These are phyloP conservation scores for Luffia ferchaultella DNA, from an alignment of 2,888 invertebrate genomes.

Conservation along the genomic window DNA sequence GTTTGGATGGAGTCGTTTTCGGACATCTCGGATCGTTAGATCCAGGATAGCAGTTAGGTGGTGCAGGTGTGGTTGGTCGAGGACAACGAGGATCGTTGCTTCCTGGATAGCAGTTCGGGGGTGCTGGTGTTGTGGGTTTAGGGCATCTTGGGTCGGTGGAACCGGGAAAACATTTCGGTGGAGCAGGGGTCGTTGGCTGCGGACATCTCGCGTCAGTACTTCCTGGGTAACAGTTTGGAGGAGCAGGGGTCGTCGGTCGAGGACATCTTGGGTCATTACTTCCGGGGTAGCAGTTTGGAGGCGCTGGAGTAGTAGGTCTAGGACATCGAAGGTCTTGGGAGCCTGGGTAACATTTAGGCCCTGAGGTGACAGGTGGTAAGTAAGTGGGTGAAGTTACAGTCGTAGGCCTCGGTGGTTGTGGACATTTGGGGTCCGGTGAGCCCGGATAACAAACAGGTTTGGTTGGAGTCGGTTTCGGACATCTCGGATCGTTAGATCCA, in stretches of 20 bases:
- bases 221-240: conserved; percentile 23
- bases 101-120: conserved; percentile 22
- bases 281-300: conserved; percentile 21
- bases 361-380: conserved; percentile 21
- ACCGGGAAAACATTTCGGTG: conserved; percentile 20
- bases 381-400: conserved; percentile 24
- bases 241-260: conserved; percentile 14
- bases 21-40: conserved; percentile 23
- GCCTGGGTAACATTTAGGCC: conserved; percentile 24
- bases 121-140: conserved; percentile 14
- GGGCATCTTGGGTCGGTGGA: conserved; percentile 19
- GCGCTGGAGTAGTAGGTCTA: conserved; percentile 23
- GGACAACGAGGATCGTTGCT: conserved; percentile 21
- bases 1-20: conserved; percentile 35
- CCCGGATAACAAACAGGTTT: conserved; percentile 26
- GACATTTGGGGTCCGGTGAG: conserved; percentile 34
- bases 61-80: conserved; percentile 17
- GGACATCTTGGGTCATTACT: conserved; percentile 15
- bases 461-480: conserved; percentile 23
- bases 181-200: conserved; percentile 18
- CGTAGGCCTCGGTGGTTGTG: conserved; percentile 25
- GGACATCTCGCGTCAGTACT: conserved; percentile 22
- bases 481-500: conserved; percentile 14
- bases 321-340: conserved; percentile 23
- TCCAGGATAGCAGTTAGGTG: conserved; percentile 20